Conservation (phyloP, 2,797 vertebrate genomes). For the Megaceryle alcyon region DNA sequence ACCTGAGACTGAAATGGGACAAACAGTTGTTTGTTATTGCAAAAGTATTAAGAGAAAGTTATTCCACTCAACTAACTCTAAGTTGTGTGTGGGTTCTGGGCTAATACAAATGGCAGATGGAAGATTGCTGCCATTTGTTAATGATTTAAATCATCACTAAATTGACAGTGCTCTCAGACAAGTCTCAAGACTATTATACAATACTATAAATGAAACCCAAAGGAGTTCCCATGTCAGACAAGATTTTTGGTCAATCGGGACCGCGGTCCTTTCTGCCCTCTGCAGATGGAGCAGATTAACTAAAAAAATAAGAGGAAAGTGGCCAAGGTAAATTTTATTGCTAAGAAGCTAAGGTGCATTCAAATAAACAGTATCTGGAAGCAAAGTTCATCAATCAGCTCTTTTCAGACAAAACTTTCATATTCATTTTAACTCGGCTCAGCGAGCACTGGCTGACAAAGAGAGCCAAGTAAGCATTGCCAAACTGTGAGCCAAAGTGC, state of each 20-base stretch:
- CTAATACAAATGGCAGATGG: neutral
- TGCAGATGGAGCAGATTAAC: neutral
- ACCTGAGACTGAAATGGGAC: neutral
- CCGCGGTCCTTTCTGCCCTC: neutral
- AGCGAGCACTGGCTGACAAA: neutral
- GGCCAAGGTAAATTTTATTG: neutral
- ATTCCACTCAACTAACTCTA: neutral
- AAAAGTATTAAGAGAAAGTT: neutral
- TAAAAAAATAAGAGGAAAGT: neutral
- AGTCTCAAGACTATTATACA: neutral
- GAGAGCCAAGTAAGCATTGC: neutral
- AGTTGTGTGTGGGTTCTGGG: neutral
- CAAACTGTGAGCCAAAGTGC: neutral
- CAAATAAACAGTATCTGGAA: neutral
- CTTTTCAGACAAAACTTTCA: neutral
- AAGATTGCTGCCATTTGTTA: neutral
- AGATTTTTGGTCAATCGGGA: neutral
- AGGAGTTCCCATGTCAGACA: neutral
- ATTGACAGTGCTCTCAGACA: neutral
- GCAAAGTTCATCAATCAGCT: neutral
- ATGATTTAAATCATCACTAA: neutral
- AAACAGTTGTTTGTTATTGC: neutral
- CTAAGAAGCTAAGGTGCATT: neutral
- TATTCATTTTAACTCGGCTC: neutral
- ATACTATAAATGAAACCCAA: neutral